A percentile compares a stretch with the other conserved stretches of the same genome.
Evolutionary conservation across 2,113 vertebrate genomes (phyloP).

Genomic region (Rhizomys pruinosus): DNA sequence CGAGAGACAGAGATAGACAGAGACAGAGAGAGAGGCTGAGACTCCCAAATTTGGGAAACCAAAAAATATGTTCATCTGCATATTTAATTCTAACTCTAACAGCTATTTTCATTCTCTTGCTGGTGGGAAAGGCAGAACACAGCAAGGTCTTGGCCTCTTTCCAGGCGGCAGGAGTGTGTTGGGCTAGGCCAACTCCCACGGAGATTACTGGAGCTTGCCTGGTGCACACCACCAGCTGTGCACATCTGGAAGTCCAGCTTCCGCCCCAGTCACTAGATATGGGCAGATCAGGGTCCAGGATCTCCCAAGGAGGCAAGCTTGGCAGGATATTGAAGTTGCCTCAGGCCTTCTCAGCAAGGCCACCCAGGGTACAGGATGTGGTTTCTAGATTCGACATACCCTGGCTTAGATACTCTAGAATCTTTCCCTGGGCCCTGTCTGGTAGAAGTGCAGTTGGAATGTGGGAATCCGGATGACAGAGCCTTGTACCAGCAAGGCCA

Average conservation of each 20-base stretch:
- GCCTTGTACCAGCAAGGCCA: background rate
- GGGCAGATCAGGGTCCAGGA: constrained; percentile 4
- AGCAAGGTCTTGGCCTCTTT: background rate
- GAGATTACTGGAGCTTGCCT: background rate
- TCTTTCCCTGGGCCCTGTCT: background rate
- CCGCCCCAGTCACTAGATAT: constrained; percentile 8
- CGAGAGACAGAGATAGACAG: background rate
- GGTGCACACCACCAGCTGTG: constrained; percentile 57
- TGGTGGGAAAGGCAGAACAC: constrained; percentile 32
- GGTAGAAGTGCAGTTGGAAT: background rate
- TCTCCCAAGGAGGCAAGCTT: constrained; percentile 46
- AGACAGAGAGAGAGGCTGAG: background rate
- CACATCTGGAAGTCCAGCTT: constrained; percentile 69
- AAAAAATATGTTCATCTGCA: constrained; percentile 49
- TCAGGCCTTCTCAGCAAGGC: background rate
- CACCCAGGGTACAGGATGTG: constrained; percentile 17
- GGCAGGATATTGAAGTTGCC: constrained; percentile 43
- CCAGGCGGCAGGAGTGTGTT: constrained; percentile 30
- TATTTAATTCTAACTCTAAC: constrained; percentile 61
- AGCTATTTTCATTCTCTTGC: constrained; percentile 46
- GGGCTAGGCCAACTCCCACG: background rate
- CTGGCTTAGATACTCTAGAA: background rate
- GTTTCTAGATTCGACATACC: constrained; percentile 24
- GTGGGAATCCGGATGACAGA: background rate
- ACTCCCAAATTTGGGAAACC: constrained; percentile 31